Conservation (phyloP, 2,888 invertebrate genomes). For the Sipha maydis region DNA sequence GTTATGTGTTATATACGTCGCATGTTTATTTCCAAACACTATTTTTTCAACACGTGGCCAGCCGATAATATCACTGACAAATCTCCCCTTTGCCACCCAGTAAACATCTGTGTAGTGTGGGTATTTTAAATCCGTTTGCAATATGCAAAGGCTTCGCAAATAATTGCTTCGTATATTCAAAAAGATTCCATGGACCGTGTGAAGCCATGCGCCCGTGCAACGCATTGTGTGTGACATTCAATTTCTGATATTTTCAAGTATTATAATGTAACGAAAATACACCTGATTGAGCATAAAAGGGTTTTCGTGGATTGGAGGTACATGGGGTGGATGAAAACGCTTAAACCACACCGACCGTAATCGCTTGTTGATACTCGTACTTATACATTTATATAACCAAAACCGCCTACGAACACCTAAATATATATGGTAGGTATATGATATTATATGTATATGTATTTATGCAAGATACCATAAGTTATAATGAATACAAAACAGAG, state of each 20-base stretch:
- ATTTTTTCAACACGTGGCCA: conserved; percentile 36
- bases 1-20: not conserved
- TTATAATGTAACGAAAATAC: conserved; percentile 47
- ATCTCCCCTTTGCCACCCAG: conserved; percentile 45
- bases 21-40: conserved; percentile 6
- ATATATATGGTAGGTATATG: not conserved
- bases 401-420: not conserved
- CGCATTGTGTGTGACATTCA: conserved; percentile 48
- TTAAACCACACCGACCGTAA: conserved; percentile 35
- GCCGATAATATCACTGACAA: conserved; percentile 33
- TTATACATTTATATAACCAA: not conserved
- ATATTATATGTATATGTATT: not conserved
- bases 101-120: conserved; percentile 44
- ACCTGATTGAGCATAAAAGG: conserved; percentile 53
- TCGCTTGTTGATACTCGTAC: conserved; percentile 34
- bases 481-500: not conserved
- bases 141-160: conserved; percentile 58
- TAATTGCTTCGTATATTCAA: conserved; percentile 54
- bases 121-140: conserved; percentile 56
- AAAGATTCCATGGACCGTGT: conserved; percentile 56
- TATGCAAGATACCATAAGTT: not conserved
- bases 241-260: conserved; percentile 56
- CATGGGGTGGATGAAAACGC: conserved; percentile 15
- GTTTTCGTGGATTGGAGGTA: conserved; percentile 20
- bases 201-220: conserved; percentile 49